Evolutionary conservation across 2,113 vertebrate genomes (phyloP), one percentile per base, ranked within the genome.

Genomic region (Callopanchax toddi): DNA sequence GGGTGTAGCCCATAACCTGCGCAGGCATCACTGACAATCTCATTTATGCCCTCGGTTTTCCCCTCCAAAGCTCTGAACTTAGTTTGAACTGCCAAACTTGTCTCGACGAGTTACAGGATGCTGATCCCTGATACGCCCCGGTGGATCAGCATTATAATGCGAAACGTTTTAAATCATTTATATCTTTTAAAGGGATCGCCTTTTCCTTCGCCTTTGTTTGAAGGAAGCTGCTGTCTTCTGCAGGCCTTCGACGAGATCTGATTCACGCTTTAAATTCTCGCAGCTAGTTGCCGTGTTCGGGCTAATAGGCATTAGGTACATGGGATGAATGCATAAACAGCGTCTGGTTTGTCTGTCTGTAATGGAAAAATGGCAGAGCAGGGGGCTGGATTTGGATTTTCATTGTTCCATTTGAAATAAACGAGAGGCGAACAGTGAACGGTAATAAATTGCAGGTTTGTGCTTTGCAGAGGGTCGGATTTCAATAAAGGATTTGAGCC

Each of bases 31-130:
- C 61, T 84, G 82, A 72, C 76, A 81, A 39, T 74, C 63, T 81
- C 69, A 82, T 87, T 75, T 82, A 58, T 70, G 64, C 74, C 45
- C 50, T 71, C 57, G 70, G 67, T 67, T 67, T 76, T 78, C 4
- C 42, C 12, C 45, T 32, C 44, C 59, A 70, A 65, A 58, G 40
- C 40, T 50, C 32, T 36, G 36, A 60, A 68, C 57, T 34, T 60
- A 72, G 63, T 73, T 77, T 81, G 61, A 78, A 79, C 67, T 43
- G 11, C 7, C 16, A 57, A 74, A 82, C 58, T 66, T 72, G 43
- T 71, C 26, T 60, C 62, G 63, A 73, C 61, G 23, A 48, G 56
- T 54, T 34, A 32, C 32, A 39, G 32, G 20, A 45, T 68, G 32
- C 20, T 44, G 51, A 64, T 36, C 17, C 17, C 36, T 11, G 7